Conservation (phyloP, 2,888 invertebrate species). For the Phasia obesa region DNA sequence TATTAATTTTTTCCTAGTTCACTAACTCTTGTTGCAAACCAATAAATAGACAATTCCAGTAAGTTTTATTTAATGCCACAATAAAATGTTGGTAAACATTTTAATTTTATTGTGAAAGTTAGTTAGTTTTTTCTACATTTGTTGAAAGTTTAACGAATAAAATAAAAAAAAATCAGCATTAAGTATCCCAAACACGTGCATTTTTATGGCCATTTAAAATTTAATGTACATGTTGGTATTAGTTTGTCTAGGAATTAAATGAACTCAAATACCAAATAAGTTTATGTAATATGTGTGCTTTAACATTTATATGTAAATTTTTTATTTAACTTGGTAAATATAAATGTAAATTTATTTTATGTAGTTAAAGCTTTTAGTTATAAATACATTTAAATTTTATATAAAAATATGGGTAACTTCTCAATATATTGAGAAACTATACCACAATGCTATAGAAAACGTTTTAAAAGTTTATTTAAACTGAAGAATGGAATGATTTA, state of each 20-base stretch:
- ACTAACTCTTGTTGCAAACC: not conserved
- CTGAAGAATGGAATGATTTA: no score
- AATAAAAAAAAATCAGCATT: constrained; percentile 27
- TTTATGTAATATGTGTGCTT: not conserved
- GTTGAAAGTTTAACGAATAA: not conserved
- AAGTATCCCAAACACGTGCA: constrained; percentile 61
- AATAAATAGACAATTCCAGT: not conserved
- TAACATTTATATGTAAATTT: not conserved
- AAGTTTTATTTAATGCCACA: not conserved
- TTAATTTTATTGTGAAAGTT: constrained; percentile 13
- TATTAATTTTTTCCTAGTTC: constrained; percentile 9
- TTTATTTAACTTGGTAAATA: not conserved
- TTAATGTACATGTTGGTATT: constrained; percentile 61
- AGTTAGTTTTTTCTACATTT: constrained; percentile 5
- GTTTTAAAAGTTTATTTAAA: not conserved
- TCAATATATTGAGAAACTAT: not conserved
- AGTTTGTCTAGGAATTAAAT: constrained; percentile 60
- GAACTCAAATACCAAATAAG: constrained; percentile 18
- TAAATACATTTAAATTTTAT: constrained; percentile 6
- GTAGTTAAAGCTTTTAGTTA: constrained; percentile 27
- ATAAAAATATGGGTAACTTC: not conserved
- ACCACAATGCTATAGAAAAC: not conserved
- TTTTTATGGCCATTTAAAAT: constrained; percentile 66
- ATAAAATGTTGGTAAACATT: not conserved
- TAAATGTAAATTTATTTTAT: constrained; percentile 18